Evolutionary conservation across 2,797 vertebrate genomes (phyloP), one percentile per base, ranked within the genome.

Genomic region (Anableps anableps): DNA sequence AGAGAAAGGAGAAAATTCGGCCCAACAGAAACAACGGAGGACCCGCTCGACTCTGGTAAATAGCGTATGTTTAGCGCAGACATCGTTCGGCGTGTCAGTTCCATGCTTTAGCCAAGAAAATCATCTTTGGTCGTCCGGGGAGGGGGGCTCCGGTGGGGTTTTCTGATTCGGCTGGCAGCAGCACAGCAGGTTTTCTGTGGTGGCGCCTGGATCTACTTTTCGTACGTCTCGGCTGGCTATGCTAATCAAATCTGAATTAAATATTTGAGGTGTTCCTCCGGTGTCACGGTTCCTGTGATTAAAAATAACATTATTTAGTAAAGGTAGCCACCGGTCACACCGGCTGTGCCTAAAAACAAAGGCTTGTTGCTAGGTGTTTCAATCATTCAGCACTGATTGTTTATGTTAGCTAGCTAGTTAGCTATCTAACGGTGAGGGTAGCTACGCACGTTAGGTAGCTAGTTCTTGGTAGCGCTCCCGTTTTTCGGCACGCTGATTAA

Each of bases 131-230:
- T 41, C 66, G n/a, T 21, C 13, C 64, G 36, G 81, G 89, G 89
- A 85, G 89, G 91, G 60, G 89, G 89, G 91, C 91, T 93, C 89
- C 94, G 85, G 88, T 88, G 89, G 91, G 92, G 92, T 87, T 94
- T 92, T 93, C 90, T 86, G 90, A 83, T 93, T 82, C 79, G 91
- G 88, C 86, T 92, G 92, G 93, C 86, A 91, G 93, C 86, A 91
- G 88, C 84, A 87, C 81, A 66, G 91, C 91, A 89, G 92, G 90
- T 93, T 93, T 90, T 91, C 81, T 88, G 90, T 88, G 88, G 92
- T 91, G 90, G 91, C 89, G 92, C 79, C 88, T 90, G 94, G 94
- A 93, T 88, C 94, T 95, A 95, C 94, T 94, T 95, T 93, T 90
- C 89, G 88, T 89, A 91, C 87, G 92, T 93, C 86, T 90, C 85